These are phyloP conservation scores for Saxicola maurus DNA, from an alignment of 2,797 vertebrate species.

Conservation along the genomic window DNA sequence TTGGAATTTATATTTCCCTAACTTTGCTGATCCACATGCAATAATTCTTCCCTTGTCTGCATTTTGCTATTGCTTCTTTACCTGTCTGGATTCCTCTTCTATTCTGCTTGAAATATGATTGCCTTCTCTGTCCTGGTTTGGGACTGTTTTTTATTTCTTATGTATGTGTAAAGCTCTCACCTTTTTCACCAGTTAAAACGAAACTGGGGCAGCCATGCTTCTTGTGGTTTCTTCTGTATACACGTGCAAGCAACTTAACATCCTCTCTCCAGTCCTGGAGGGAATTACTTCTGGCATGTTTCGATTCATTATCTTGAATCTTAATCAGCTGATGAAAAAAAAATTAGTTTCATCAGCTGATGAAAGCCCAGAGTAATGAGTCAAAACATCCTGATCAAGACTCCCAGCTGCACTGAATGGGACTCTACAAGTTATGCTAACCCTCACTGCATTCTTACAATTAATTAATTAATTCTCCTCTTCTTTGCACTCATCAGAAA, in stretches of 20 bases:
- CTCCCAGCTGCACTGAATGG: constrained; percentile 26
- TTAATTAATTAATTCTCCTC: neutral
- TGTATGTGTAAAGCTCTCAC: neutral
- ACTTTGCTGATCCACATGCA: neutral
- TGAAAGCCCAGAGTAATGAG: constrained; percentile 66
- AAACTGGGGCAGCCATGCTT: neutral
- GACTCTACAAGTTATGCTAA: neutral
- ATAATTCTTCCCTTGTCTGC: neutral
- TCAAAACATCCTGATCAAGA: constrained; percentile 67
- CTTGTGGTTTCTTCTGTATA: constrained; percentile 1
- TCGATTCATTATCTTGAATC: constrained; percentile 70
- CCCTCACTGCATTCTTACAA: constrained; percentile 11
- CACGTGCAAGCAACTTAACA: constrained; percentile 29
- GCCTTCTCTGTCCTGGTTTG: neutral
- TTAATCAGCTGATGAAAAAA: constrained; percentile 65
- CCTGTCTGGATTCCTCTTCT: neutral
- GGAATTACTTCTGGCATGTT: constrained; percentile 66
- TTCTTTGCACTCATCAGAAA: neutral
- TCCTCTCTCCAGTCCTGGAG: constrained; percentile 40
- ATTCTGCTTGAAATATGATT: neutral
- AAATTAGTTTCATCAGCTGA: constrained; percentile 65
- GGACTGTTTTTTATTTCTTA: neutral
- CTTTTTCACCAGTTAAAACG: neutral
- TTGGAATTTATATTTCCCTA: constrained; percentile 32
- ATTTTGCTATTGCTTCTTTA: neutral